Base-by-base conservation (phyloP, 92 coral and sea anemone genomes). In the Scolanthus callimorphus region DNA sequence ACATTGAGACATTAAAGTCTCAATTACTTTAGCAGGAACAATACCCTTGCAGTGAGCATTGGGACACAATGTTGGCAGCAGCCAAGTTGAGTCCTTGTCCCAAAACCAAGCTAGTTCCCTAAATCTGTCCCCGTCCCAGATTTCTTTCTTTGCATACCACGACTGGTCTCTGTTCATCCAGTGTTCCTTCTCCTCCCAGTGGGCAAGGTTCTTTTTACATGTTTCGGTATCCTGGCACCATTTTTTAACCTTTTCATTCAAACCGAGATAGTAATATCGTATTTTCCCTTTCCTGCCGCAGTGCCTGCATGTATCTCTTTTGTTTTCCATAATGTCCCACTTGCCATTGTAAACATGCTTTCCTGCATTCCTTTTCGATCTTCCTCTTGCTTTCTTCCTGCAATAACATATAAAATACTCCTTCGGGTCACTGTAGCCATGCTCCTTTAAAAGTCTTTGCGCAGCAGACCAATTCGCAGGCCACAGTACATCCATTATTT, bases 91-190 rank as follows among this genome's bases (percentile, higher is more conserved):
- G 15, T 65, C 46, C 47, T 87, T 87, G 57, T 85, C 63, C 94
- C 81, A 76, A 61, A 86, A 86, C 95, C 95, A 76, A 47, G 66
- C 69, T 11, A 86, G 71, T 15, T 86, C 85, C 2, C 11, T 20
- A 82, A 85, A 86, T 22, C 89, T 30, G 31, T 82, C 56, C n/a
- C 89, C 89, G 71, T 86, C 89, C 95, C 89, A 81, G 2, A 81
- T 62, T 47, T 82, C 95, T 48, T 73, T 76, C 49, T 82, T 86
- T 15, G 49, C 24, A 26, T 52, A 55, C 59, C 61, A 69, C 13
- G 47, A 11, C 28, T 60, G 69, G 26, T 50, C 51, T 24, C 59
- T 60, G 19, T 71, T 84, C 44, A 70, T 79, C 80, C 89, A 82
- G 27, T 82, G 74, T 15, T 62, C 80, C 21, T 49, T 54, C 39